These are phyloP conservation scores for Tetragonula clypearis DNA, from an alignment of 1,140 invertebrate genomes.

Conservation along the genomic window DNA sequence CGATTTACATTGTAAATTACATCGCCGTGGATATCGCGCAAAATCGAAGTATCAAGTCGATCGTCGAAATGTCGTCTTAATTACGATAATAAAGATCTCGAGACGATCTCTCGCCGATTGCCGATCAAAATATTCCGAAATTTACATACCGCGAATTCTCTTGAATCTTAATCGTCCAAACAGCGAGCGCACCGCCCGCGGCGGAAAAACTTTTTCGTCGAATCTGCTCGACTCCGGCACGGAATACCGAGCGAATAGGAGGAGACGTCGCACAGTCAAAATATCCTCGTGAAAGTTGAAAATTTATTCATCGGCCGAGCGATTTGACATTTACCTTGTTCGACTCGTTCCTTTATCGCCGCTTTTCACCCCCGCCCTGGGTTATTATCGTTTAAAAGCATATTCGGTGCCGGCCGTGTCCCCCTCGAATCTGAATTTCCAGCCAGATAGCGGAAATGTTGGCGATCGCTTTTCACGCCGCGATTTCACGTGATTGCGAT, in stretches of 20 bases:
- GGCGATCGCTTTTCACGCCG: constrained; percentile 53
- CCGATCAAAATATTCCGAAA: not conserved
- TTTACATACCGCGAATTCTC: not conserved
- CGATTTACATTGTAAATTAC: not conserved
- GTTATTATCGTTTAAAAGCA: constrained; percentile 46
- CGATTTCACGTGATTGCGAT: constrained; percentile 57
- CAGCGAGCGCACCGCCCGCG: not conserved
- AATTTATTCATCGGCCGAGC: constrained; percentile 35
- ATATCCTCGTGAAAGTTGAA: constrained; percentile 5
- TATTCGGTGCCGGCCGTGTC: not conserved
- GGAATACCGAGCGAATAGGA: not conserved
- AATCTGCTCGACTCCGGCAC: not conserved
- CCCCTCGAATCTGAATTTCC: constrained; percentile 49
- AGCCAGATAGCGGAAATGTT: constrained; percentile 47
- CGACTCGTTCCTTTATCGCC: constrained; percentile 9
- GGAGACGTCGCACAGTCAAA: not conserved
- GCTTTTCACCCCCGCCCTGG: not conserved
- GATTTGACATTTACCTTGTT: constrained; percentile 15
- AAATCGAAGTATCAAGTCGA: not conserved
- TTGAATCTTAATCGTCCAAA: not conserved
- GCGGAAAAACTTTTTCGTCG: not conserved
- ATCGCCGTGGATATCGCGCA: not conserved
- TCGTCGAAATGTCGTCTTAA: not conserved
- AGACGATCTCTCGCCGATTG: not conserved
- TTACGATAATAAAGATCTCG: not conserved